Evolutionary conservation across 1,140 invertebrate species (phyloP), one percentile per base, ranked within the genome.

Genomic region (Chironomus tepperi): DNA sequence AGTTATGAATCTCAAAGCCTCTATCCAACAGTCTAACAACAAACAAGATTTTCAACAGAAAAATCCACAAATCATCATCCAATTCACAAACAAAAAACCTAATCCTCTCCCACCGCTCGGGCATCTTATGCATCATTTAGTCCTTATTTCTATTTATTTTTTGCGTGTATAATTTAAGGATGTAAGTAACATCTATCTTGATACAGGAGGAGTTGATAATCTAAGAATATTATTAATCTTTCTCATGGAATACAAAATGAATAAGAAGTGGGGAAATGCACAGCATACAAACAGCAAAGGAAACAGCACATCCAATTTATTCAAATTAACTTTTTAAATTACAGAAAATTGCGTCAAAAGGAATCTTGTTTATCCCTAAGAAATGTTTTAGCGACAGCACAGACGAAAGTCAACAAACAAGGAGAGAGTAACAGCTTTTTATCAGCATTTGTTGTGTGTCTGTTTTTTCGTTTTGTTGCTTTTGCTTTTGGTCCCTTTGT

Each of bases 251-350:
- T 57, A n/a, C 47, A n/a, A n/a, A n/a, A 5, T 57, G 47, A 57
- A n/a, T 12, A n/a, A 57, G n/a, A 57, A n/a, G n/a, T 57, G 9
- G 3, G n/a, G 47, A 57, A n/a, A 57, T 8, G 43, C 15, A 70
- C 3, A 18, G 65, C 65, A 12, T 57, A 10, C 8, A 57, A 1
- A 57, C 10, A 57, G n/a, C 10, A 57, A 57, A 1, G 47, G n/a
- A 57, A 57, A 57, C 47, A 19, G 18, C 19, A 21, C 65, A 70
- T 70, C 65, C 65, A 70, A 70, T 70, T 70, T 70, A 70, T 70
- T 70, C 65, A 70, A 70, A 70, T 70, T 70, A 70, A 19, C 16
- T 70, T 70, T 70, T 21, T 70, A 19, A 70, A 70, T 70, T 70
- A 19, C 47, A 57, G 24, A 34, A 34, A 57, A 57, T 57, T 57